Evolutionary conservation across 2,113 vertebrate genomes (phyloP).

Genomic region (Cebus imitator): DNA sequence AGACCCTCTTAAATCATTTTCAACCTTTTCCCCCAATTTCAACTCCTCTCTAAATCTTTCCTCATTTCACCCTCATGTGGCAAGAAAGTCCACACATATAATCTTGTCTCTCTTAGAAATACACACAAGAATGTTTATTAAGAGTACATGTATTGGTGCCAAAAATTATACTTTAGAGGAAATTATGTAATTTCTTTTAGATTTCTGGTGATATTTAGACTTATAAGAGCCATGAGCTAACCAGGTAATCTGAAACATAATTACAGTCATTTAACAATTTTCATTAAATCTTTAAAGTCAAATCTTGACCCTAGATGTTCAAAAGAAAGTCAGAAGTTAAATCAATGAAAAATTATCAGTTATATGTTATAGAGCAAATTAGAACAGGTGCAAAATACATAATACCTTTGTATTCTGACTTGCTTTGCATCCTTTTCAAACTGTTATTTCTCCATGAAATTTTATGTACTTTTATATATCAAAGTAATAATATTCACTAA

Average conservation of each 20-base stretch:
- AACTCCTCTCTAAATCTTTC: accelerated
- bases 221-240: conserved; percentile 58
- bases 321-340: conserved; percentile 75
- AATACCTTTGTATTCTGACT: conserved; percentile 58
- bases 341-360: conserved; percentile 66
- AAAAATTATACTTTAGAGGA: conserved; percentile 43
- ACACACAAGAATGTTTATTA: neutral
- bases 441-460: conserved; percentile 69
- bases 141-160: neutral
- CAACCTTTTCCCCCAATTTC: neutral
- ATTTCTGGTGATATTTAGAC: conserved; percentile 25
- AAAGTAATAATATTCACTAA: conserved; percentile 72
- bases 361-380: conserved; percentile 42
- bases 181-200: conserved; percentile 27
- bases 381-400: conserved; percentile 29
- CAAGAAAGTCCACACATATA: neutral
- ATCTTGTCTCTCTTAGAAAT: neutral
- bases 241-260: conserved; percentile 66
- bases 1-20: accelerated
- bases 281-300: conserved; percentile 55
- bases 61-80: neutral
- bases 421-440: conserved; percentile 66
- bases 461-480: conserved; percentile 73
- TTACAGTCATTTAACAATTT: conserved; percentile 56
- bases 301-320: conserved; percentile 47